These are phyloP conservation scores for Polymixis lichenea DNA, from an alignment of 2,888 invertebrate species.

Conservation along the genomic window DNA sequence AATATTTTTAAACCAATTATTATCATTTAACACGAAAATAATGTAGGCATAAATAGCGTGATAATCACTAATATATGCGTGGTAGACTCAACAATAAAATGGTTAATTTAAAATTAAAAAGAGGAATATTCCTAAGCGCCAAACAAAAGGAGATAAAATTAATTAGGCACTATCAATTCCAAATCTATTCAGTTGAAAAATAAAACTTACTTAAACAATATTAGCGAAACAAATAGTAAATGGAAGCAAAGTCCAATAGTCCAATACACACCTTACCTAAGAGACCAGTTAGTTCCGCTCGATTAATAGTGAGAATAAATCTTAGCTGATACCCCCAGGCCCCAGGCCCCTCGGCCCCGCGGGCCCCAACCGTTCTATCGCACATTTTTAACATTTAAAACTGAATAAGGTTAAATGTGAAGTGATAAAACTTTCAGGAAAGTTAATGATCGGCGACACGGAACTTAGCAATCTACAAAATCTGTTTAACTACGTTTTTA, in stretches of 20 bases:
- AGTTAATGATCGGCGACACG: constrained; percentile 78
- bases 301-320: constrained; percentile 79
- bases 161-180: constrained; percentile 34
- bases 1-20: neutral
- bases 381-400: constrained; percentile 75
- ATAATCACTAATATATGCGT: constrained; percentile 1
- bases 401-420: constrained; percentile 72
- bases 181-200: constrained; percentile 28
- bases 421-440: constrained; percentile 79
- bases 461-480: constrained; percentile 74
- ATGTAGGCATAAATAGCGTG: neutral
- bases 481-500: constrained; percentile 66
- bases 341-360: constrained; percentile 45
- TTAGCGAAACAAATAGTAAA: constrained; percentile 46
- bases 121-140: neutral
- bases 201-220: constrained; percentile 49
- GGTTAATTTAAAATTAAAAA: neutral
- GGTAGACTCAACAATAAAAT: neutral
- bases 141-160: constrained; percentile 28
- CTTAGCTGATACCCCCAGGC: constrained; percentile 66
- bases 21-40: neutral
- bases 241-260: constrained; percentile 45
- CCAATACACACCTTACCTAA: constrained; percentile 62
- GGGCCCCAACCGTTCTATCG: constrained; percentile 66
- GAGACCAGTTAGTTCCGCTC: constrained; percentile 73